Evolutionary conservation across 2,888 invertebrate species (phyloP).

Genomic region (Andrena minutula): DNA sequence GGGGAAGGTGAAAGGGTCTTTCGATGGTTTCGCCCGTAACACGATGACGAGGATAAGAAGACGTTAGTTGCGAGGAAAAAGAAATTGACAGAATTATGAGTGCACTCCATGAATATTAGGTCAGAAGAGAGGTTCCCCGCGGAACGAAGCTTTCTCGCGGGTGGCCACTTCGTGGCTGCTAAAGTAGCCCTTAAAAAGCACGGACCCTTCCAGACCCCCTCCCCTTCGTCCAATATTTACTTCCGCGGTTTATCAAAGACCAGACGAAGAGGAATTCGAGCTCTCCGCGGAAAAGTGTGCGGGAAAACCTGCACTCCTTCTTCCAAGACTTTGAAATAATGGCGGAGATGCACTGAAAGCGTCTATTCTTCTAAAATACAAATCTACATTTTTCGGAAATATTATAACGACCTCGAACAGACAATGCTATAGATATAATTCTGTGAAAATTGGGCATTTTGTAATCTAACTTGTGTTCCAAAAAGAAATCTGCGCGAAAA

Average conservation of each 20-base stretch:
- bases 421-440: too few relatives aligned
- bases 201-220: constrained; percentile 4
- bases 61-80: neutral
- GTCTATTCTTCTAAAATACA: neutral
- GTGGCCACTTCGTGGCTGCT: constrained; percentile 52
- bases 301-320: neutral
- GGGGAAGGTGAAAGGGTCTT: neutral
- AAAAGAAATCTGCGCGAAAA: too few relatives aligned
- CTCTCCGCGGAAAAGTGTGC: neutral
- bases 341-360: neutral
- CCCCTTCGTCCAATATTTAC: constrained; percentile 8
- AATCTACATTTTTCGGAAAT: neutral
- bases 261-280: constrained; percentile 11
- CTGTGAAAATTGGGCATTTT: too few relatives aligned
- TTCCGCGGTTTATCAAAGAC: constrained; percentile 23
- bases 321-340: neutral
- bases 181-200: constrained; percentile 65
- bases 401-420: neutral
- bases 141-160: constrained; percentile 44
- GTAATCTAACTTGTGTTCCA: too few relatives aligned
- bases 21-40: neutral
- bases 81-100: constrained; percentile 14
- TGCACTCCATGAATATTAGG: constrained; percentile 20
- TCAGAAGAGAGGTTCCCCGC: constrained; percentile 7
- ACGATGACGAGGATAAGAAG: constrained; percentile 1